phyloP scores from a whole-genome alignment of 1,140 invertebrate species.

The Heliconius melpomene region DNA sequence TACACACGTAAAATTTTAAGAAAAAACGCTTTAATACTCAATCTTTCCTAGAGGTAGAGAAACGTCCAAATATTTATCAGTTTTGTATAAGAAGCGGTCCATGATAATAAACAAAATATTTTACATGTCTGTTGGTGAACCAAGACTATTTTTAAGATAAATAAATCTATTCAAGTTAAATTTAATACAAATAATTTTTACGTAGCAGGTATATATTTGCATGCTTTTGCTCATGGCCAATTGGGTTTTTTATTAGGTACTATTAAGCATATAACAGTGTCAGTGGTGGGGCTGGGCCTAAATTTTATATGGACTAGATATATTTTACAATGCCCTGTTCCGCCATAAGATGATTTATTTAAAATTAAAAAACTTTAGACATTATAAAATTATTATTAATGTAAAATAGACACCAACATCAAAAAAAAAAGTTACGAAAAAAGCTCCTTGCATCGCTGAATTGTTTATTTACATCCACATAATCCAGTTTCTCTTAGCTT shows the following conservation, averaged over 20 bases:
- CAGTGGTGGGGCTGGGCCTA: too few species aligned
- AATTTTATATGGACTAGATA: too few species aligned
- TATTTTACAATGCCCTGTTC: too few species aligned
- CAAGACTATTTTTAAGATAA: conserved; percentile 20
- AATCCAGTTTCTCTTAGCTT: too few species aligned
- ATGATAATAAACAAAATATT: conserved; percentile 26
- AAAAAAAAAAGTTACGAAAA: too few species aligned
- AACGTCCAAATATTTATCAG: conserved; percentile 37
- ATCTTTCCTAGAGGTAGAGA: conserved; percentile 20
- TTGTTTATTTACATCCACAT: too few species aligned
- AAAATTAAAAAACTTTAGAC: too few species aligned
- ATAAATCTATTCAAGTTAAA: background rate
- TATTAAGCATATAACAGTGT: too few species aligned
- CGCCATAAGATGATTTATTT: too few species aligned
- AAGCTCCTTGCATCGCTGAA: too few species aligned
- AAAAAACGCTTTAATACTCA: conserved; percentile 15
- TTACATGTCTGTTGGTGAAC: conserved; percentile 14
- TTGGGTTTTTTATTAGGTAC: background rate
- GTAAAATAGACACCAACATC: too few species aligned
- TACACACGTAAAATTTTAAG: background rate
- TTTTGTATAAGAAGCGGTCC: background rate
- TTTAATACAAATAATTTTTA: conserved; percentile 7
- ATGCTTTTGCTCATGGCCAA: background rate
- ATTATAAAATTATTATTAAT: too few species aligned
- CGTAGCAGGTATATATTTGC: background rate